Evolutionary conservation across 2,797 vertebrate genomes (phyloP).

Genomic region (Urocyon cinereoargenteus): DNA sequence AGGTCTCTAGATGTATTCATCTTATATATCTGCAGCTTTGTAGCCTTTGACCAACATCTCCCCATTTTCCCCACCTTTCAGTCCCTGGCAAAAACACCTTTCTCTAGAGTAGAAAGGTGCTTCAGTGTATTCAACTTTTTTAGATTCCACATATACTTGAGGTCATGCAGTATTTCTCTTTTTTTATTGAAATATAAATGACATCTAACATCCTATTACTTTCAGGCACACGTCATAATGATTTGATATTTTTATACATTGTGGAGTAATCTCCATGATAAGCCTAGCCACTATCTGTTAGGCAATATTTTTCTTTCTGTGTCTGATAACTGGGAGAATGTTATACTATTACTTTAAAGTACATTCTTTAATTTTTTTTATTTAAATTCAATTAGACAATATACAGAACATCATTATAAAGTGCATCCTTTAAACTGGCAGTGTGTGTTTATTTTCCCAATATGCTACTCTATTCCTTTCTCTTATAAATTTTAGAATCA

Average conservation of each 20-base stretch:
- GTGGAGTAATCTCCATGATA: neutral
- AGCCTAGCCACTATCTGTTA: neutral
- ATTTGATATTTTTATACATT: neutral
- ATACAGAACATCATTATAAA: no score
- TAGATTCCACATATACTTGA: neutral
- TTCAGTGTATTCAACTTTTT: neutral
- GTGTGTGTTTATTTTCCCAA: neutral
- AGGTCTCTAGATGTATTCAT: neutral
- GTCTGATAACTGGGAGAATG: neutral
- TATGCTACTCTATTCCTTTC: neutral
- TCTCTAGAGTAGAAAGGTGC: no score
- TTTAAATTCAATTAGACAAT: no score
- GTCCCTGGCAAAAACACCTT: neutral
- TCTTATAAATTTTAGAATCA: neutral
- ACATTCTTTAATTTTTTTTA: neutral
- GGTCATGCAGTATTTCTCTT: neutral
- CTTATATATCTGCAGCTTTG: neutral
- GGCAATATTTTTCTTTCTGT: neutral
- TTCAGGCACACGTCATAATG: neutral
- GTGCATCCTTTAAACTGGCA: neutral
- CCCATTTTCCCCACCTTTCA: neutral
- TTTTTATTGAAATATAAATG: neutral
- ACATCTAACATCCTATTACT: neutral
- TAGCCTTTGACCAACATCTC: neutral
- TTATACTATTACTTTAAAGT: neutral